Percentiles rank a stretch among this genome's conserved stretches.
Conservation (phyloP, 1,140 invertebrate species). For the Idris sp. region DNA sequence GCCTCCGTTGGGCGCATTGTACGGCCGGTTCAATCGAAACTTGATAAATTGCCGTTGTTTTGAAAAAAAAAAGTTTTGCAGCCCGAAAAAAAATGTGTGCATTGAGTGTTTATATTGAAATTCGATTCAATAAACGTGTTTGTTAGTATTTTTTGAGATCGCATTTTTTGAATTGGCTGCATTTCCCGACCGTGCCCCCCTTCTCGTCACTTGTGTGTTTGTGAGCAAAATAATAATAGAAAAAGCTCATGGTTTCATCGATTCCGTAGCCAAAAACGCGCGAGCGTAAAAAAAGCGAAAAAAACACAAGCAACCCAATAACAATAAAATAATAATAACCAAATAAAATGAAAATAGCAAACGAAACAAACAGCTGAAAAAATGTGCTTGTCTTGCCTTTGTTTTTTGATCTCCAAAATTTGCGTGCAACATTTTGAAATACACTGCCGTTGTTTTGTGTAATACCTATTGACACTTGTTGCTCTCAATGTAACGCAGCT, state of each 20-base stretch:
- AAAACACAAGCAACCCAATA: conserved; percentile 11
- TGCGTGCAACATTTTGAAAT: no score
- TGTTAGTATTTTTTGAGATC: conserved; percentile 55
- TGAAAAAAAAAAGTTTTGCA: conserved; percentile 42
- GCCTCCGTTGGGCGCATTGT: conserved; percentile 45
- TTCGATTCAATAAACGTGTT: conserved; percentile 60
- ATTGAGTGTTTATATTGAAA: conserved; percentile 59
- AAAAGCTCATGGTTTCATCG: conserved; percentile 22
- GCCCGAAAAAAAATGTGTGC: conserved; percentile 48
- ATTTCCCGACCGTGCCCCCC: conserved; percentile 30
- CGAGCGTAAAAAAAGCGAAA: conserved; percentile 6
- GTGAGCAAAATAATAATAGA: conserved; percentile 47
- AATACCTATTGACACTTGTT: conserved; percentile 62
- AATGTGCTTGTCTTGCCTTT: conserved; percentile 13
- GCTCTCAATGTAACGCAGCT: conserved; percentile 54
- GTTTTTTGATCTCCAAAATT: no score
- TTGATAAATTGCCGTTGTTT: conserved; percentile 62
- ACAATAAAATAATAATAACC: conserved; percentile 14
- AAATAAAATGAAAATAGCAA: background rate
- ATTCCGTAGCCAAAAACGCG: no score
- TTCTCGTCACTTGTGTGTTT: conserved; percentile 44
- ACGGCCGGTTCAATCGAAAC: conserved; percentile 53
- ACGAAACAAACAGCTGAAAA: no score
- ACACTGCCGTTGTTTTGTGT: conserved; percentile 57
- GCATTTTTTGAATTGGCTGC: conserved; percentile 57